Base-by-base conservation (phyloP, 2,797 vertebrate species). In the Danio albolineatus region DNA sequence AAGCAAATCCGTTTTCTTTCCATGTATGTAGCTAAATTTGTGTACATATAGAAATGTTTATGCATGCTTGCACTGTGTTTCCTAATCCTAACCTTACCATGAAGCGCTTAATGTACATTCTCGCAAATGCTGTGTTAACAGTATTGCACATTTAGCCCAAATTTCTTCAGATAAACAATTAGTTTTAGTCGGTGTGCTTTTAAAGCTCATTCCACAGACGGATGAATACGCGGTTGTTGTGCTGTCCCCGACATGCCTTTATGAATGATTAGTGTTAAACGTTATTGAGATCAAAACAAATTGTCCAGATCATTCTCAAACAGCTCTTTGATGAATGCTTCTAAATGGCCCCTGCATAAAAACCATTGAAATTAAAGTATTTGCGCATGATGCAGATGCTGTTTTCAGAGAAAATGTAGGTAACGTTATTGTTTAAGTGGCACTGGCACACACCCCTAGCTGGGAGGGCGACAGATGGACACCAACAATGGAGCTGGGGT, bases 391-490 rank as follows among this genome's bases (percentile, higher is more conserved):
- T 8, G 19, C 53, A 49, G 3, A 65, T 65, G 38, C 44, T 13
- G 10, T 69, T 43, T 79, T 54, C 12, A 6, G 6, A 28, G 12
- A 49, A 73, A 73, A 21, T 48, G 7, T 51, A 39, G 56, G 17
- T 36, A n/a, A n/a, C n/a, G n/a, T n/a, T n/a, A 65, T 79, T 56
- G 60, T 79, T 73, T 60, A n/a, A 57, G 64, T 46, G 39, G 17
- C 44, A 65, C 73, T 46, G 39, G 17, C 44, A 65, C 73, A 67
- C 59, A n/a, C 70, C 66, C 72, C 49, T 70, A 70, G 41, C n/a
- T 54, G 21, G 9, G 10, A 64, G 6, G 36, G 54, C 59, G 51
- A 73, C 78, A 79, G 78, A 79, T 79, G 78, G 59, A 65, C 12
- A 5, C 7, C 28, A 64, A 65, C 70, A 79, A 73, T 73, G 60